phyloP scores from a whole-genome alignment of 2,113 vertebrate genomes.

The Aphyosemion australe region DNA sequence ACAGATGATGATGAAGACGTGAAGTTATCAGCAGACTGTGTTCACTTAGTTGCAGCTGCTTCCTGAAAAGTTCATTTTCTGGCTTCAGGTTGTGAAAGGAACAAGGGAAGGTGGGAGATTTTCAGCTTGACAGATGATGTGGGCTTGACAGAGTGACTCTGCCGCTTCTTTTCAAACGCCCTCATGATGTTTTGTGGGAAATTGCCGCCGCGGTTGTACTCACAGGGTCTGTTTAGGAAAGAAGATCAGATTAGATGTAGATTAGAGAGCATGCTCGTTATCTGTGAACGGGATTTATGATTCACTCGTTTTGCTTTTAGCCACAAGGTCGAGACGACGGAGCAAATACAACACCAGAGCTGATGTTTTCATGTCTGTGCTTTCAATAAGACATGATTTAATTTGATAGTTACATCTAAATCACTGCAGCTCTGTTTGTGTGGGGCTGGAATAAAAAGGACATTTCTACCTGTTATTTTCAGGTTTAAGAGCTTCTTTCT shows the following conservation, averaged over 20 bases:
- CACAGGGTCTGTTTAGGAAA: conserved; percentile 60
- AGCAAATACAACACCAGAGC: not conserved
- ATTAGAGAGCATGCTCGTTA: conserved; percentile 40
- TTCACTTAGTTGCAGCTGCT: conserved; percentile 9
- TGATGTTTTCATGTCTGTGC: not conserved
- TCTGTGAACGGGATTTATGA: conserved; percentile 29
- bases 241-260: conserved; percentile 65
- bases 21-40: conserved; percentile 1
- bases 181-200: conserved; percentile 59
- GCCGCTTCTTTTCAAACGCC: conserved; percentile 45
- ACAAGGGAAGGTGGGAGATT: conserved; percentile 18
- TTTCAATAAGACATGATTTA: not conserved
- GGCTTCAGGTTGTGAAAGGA: conserved; percentile 9
- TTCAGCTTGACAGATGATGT: conserved; percentile 35
- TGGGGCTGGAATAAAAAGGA: too few relatives aligned
- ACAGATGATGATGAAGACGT: conserved; percentile 3
- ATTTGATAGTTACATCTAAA: conserved; percentile 3
- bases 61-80: not conserved
- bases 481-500: conserved; percentile 3
- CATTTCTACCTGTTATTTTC: not conserved
- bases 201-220: conserved; percentile 38
- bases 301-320: conserved; percentile 43
- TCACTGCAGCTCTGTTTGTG: too few relatives aligned
- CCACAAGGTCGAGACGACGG: conserved; percentile 2
- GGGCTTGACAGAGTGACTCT: conserved; percentile 39